Evolutionary conservation across 1,140 invertebrate species (phyloP).

Genomic region (Lepidostoma basale): DNA sequence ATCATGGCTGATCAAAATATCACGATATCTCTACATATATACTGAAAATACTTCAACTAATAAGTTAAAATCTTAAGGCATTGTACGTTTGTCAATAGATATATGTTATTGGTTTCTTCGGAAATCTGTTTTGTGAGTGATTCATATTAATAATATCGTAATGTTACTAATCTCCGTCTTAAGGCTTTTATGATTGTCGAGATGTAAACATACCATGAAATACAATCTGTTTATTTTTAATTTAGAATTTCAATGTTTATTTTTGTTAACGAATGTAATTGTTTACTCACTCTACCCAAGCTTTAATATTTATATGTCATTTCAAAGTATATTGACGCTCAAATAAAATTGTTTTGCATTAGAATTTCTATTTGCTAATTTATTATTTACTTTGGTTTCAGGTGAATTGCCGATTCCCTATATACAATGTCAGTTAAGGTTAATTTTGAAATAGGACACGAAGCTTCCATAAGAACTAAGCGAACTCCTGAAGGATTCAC

Average conservation of each 20-base stretch:
- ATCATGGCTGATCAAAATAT: slow-evolving; percentile 40
- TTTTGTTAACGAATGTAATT: background rate
- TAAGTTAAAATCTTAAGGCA: slow-evolving; percentile 12
- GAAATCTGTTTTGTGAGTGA: background rate
- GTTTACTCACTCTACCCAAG: too few relatives aligned
- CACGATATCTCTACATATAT: slow-evolving; percentile 16
- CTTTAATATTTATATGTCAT: too few relatives aligned
- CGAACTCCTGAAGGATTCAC: slow-evolving; percentile 88
- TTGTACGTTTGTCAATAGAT: background rate
- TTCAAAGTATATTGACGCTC: too few relatives aligned
- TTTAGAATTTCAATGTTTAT: background rate
- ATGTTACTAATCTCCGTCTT: slow-evolving; percentile 18
- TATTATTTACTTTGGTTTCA: slow-evolving; percentile 6
- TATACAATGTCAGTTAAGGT: slow-evolving; percentile 75
- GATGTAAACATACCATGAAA: slow-evolving; percentile 29
- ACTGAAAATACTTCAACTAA: slow-evolving; percentile 17
- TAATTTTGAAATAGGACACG: slow-evolving; percentile 90
- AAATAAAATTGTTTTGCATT: too few relatives aligned
- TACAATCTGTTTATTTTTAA: slow-evolving; percentile 30
- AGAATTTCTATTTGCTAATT: slow-evolving; percentile 5
- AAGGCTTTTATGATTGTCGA: slow-evolving; percentile 14
- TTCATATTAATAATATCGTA: background rate
- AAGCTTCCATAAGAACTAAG: slow-evolving; percentile 77
- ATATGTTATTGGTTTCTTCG: background rate
- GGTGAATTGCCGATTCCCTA: background rate